A percentile compares a stretch with the other conserved stretches of the same genome.
Evolutionary conservation across 2,797 vertebrate genomes (phyloP).

Genomic region (Cynopterus sphinx): DNA sequence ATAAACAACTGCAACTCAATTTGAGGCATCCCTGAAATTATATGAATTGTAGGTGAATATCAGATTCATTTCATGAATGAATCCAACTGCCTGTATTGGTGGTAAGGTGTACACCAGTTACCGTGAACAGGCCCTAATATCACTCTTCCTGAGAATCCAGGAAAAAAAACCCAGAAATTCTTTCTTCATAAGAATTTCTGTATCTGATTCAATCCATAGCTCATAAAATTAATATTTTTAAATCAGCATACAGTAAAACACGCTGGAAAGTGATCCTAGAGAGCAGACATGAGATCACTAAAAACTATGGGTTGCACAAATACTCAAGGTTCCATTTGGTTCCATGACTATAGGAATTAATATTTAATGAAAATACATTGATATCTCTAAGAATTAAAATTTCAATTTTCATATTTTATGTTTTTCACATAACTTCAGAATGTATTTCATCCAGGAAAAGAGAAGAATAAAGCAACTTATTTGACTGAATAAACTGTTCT

Average conservation of each 20-base stretch:
- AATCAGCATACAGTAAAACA: neutral
- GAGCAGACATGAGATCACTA: too few species aligned
- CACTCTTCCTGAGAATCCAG: neutral
- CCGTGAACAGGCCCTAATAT: neutral
- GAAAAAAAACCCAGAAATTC: neutral
- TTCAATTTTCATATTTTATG: constrained; percentile 23
- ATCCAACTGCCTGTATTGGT: neutral
- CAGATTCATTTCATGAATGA: neutral
- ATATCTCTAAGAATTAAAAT: constrained; percentile 6
- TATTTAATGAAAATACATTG: neutral
- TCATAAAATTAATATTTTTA: neutral
- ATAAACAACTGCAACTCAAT: neutral
- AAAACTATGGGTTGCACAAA: neutral
- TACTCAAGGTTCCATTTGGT: neutral
- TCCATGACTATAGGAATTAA: neutral
- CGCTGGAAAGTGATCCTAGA: too few species aligned
- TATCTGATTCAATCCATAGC: neutral
- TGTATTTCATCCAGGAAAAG: neutral
- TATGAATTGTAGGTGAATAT: neutral
- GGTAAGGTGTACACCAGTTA: neutral
- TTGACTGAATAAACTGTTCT: neutral
- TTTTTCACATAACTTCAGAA: constrained; percentile 3
- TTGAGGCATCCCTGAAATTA: neutral
- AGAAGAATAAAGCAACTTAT: neutral
- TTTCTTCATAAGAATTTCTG: neutral